phyloP scores from a whole-genome alignment of 2,797 vertebrate genomes.

The Apogon hyalosoma region DNA sequence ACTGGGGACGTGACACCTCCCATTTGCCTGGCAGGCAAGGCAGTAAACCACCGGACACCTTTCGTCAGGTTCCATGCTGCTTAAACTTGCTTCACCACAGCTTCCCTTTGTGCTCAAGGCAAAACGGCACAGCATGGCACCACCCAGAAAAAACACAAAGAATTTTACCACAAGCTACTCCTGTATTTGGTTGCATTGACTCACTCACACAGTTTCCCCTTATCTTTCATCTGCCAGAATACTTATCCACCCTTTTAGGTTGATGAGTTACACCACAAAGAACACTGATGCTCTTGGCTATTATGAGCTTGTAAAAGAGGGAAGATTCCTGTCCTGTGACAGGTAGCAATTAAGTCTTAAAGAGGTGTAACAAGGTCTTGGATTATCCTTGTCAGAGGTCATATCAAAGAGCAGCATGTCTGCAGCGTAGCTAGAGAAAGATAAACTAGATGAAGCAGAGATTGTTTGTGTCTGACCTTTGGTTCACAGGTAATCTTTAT shows the following conservation, averaged over 20 bases:
- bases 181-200: slow-evolving; percentile 38
- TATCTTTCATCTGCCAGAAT: slow-evolving; percentile 71
- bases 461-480: slow-evolving; percentile 57
- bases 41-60: slow-evolving; percentile 10
- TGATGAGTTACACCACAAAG: slow-evolving; percentile 72
- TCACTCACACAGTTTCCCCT: slow-evolving; percentile 58
- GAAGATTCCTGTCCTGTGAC: slow-evolving; percentile 76
- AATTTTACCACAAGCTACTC: slow-evolving; percentile 48
- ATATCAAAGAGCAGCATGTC: slow-evolving; percentile 44
- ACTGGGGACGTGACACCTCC: slow-evolving; percentile 39
- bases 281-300: slow-evolving; percentile 69
- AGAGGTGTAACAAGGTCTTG: slow-evolving; percentile 68
- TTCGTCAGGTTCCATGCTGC: slow-evolving; percentile 25
- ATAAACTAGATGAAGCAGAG: slow-evolving; percentile 45
- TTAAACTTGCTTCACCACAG: slow-evolving; percentile 21
- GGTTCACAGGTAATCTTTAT: slow-evolving; percentile 63
- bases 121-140: slow-evolving; percentile 31
- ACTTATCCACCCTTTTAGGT: slow-evolving; percentile 69
- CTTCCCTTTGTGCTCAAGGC: slow-evolving; percentile 38
- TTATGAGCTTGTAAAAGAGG: slow-evolving; percentile 60
- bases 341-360: slow-evolving; percentile 80
- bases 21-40: slow-evolving; percentile 36
- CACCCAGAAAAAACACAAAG: slow-evolving; percentile 44
- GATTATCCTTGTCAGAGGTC: slow-evolving; percentile 69
- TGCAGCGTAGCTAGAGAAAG: slow-evolving; percentile 40